Evolutionary conservation across 23 tunicate genomes (phyloP), one percentile per base, ranked within the genome.

Genomic region (Botrylloides violaceus): DNA sequence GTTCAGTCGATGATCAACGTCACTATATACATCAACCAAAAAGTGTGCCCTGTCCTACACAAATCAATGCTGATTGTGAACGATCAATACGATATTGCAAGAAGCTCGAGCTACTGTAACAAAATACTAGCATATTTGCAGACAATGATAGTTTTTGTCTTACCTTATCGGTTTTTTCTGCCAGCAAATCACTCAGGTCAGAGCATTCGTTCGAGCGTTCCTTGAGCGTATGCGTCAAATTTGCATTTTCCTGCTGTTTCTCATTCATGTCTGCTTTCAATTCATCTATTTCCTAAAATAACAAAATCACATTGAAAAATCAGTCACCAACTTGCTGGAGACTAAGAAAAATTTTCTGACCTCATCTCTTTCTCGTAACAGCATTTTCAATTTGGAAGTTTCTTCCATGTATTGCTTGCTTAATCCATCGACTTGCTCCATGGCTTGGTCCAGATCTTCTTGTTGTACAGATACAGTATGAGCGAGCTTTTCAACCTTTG

Each of bases 361-460:
- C 81, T 73, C 26, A 47, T 86, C 94, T 70, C 64, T 80, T 0
- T 75, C 73, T 23, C 81, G 32, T 6, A 86, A 77, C 24, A 86
- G 27, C 3, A 47, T 38, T 47, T 86, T 86, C 25, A 86, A 78
- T 25, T 71, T 76, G 26, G 58, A 56, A 9, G 71, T 59, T 1
- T 86, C 94, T 30, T 86, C 85, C 37, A 61, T 73, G 50, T 86
- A 78, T 48, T 58, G 85, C 5, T 22, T 20, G 66, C 71, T 80
- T 61, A 64, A 43, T 7, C 43, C 48, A 49, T 86, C 94, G 32
- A 61, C 56, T 27, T 49, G 84, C 49, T 86, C 85, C 27, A 58
- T 33, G 0, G 85, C 77, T 30, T 80, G 81, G 31, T 86, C 94
- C 15, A 86, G 34, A 27, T 86, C 94, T 36, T 70, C 73, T 28